Evolutionary conservation across 2,797 vertebrate genomes (phyloP).

Genomic region (Sebastes minor): DNA sequence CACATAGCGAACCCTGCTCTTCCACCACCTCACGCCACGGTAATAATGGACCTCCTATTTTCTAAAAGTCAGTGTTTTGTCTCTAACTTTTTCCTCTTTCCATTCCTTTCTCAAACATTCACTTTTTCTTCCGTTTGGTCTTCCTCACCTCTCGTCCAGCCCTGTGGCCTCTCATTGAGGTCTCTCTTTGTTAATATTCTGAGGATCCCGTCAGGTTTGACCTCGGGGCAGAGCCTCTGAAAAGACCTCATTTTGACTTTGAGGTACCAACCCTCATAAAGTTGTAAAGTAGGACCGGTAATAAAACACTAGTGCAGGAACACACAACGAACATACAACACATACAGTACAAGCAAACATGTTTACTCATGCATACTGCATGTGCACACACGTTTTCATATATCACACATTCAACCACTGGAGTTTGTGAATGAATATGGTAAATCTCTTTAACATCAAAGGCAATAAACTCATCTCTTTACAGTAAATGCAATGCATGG

Average conservation of each 20-base stretch:
- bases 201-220: constrained; percentile 49
- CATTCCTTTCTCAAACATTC: constrained; percentile 4
- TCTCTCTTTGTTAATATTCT: constrained; percentile 62
- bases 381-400: background rate
- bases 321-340: background rate
- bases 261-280: constrained; percentile 50
- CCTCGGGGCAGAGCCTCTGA: constrained; percentile 41
- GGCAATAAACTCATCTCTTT: constrained; percentile 34
- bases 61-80: background rate
- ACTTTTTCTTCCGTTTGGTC: constrained; percentile 18
- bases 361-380: background rate
- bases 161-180: constrained; percentile 15
- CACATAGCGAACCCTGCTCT: background rate
- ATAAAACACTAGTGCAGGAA: constrained; percentile 20
- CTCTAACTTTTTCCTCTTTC: background rate
- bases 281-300: constrained; percentile 35
- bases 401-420: background rate
- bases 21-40: background rate
- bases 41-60: background rate
- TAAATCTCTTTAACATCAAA: constrained; percentile 17
- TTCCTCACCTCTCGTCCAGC: constrained; percentile 25
- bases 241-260: constrained; percentile 67
- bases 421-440: constrained; percentile 7
- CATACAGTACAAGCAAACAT: background rate
- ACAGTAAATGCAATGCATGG: constrained; percentile 20